Conservation (phyloP, 2,797 vertebrate species). For the Poeciliopsis paucimaculata region DNA sequence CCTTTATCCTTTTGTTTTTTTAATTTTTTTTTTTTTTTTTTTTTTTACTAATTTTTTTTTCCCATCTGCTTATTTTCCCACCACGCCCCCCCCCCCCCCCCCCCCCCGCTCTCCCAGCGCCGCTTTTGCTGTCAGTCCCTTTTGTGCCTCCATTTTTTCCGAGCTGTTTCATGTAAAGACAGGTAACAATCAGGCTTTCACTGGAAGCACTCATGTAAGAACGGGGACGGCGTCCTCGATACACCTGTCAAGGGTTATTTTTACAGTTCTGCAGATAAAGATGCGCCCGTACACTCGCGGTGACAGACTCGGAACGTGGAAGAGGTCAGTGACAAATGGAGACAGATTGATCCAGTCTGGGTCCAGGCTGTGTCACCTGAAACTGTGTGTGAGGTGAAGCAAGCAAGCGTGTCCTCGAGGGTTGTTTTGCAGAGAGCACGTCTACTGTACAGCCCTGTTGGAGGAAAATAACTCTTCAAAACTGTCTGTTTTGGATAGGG, state of each 20-base stretch:
- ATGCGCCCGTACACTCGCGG: conserved; percentile 22
- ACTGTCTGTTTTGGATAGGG: background rate
- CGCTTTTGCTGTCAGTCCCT: conserved; percentile 12
- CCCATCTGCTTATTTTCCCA: too few species aligned
- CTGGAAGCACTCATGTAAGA: conserved; percentile 55
- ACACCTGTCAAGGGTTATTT: conserved; percentile 61
- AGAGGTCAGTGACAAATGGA: conserved; percentile 73
- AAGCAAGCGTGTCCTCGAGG: conserved; percentile 1
- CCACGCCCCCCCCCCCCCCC: fast-evolving
- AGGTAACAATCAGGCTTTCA: conserved; percentile 76
- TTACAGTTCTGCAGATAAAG: conserved; percentile 44
- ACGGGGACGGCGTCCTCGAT: conserved; percentile 55
- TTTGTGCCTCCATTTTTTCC: conserved; percentile 50
- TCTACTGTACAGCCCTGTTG: conserved; percentile 10
- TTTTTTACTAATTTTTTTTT: too few species aligned
- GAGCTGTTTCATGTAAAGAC: conserved; percentile 52
- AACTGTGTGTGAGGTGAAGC: conserved; percentile 31
- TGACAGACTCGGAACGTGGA: conserved; percentile 24
- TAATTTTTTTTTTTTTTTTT: too few species aligned
- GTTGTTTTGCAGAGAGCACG: conserved; percentile 1
- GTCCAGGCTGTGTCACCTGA: conserved; percentile 51
- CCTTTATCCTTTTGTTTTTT: too few species aligned
- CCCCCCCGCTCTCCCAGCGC: background rate
- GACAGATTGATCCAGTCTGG: conserved; percentile 65
- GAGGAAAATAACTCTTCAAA: background rate